These are phyloP conservation scores for Brienomyrus brachyistius DNA, from an alignment of 2,113 vertebrate species.

Conservation along the genomic window DNA sequence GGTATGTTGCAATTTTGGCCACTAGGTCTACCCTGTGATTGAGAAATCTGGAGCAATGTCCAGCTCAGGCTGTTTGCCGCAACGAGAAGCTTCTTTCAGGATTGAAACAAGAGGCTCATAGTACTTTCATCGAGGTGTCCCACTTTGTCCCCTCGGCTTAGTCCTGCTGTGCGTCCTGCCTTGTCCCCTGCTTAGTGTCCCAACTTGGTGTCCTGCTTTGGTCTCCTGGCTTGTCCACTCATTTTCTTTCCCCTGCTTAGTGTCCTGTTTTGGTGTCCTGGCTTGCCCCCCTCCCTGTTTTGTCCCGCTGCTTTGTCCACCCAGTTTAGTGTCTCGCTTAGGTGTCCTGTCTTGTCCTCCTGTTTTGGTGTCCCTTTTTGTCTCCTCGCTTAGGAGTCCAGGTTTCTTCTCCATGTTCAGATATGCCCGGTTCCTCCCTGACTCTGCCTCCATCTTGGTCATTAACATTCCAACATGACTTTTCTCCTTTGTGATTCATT, in stretches of 20 bases:
- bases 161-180: neutral
- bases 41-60: conserved; percentile 4
- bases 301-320: neutral
- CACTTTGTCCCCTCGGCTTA: neutral
- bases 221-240: no score
- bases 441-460: neutral
- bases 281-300: neutral
- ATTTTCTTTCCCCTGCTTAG: no score
- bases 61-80: neutral
- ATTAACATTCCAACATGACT: conserved; percentile 7
- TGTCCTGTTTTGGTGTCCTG: no score
- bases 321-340: neutral
- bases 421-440: neutral
- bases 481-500: neutral
- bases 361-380: neutral
- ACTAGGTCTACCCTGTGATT: neutral
- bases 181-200: neutral
- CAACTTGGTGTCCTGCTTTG: neutral
- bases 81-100: neutral
- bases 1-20: neutral
- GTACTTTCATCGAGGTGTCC: neutral
- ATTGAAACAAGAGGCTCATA: neutral
- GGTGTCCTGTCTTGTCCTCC: neutral
- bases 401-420: neutral
- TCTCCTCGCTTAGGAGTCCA: no score